A percentile compares a stretch with the other conserved stretches of the same genome.
These are phyloP conservation scores for Gryon sp. DNA, from an alignment of 1,140 invertebrate species.

Conservation along the genomic window DNA sequence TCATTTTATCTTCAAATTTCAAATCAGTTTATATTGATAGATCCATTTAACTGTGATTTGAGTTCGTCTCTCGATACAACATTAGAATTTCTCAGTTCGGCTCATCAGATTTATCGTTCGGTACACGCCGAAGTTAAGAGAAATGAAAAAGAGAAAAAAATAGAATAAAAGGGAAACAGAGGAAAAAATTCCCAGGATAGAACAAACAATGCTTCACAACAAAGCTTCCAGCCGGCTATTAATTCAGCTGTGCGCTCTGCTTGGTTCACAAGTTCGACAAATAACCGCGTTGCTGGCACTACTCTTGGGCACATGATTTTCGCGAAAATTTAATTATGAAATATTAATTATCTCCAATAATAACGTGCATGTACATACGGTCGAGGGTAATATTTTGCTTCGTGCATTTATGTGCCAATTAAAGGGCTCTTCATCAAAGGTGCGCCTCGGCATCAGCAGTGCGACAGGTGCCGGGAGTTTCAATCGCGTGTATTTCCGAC, in stretches of 20 bases:
- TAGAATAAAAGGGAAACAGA: no score
- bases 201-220: conserved; percentile 47
- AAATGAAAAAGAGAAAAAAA: no score
- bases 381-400: conserved; percentile 6
- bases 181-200: conserved; percentile 17
- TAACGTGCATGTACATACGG: conserved; percentile 1
- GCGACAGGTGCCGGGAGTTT: not conserved
- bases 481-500: not conserved
- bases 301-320: conserved; percentile 22
- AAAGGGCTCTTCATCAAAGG: conserved; percentile 33
- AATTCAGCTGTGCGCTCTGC: conserved; percentile 53
- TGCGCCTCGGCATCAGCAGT: not conserved
- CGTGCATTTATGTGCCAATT: conserved; percentile 14
- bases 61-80: conserved; percentile 4
- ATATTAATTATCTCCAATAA: conserved; percentile 49
- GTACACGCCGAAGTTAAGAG: conserved; percentile 19
- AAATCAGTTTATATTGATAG: no score
- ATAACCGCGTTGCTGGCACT: conserved; percentile 19
- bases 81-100: not conserved
- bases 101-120: conserved; percentile 40
- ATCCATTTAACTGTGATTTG: conserved; percentile 2
- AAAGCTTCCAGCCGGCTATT: conserved; percentile 60
- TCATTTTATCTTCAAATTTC: no score
- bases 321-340: conserved; percentile 57
- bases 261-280: conserved; percentile 28